Base-by-base conservation (phyloP, 2,888 invertebrate genomes). In the Agrypnus murinus region DNA sequence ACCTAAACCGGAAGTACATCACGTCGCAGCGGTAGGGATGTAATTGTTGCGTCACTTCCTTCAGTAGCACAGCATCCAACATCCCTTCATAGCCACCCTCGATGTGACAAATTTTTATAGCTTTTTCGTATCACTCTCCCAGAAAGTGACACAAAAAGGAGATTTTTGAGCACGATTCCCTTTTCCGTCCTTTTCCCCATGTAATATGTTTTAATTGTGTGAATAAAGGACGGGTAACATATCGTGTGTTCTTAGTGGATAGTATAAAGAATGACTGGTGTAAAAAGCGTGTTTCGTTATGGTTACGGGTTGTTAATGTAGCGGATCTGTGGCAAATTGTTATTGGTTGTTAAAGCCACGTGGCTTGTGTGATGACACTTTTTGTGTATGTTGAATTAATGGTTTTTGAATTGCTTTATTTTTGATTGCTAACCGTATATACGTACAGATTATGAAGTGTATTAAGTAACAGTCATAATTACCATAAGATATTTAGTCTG, bases 281-380 rank as follows among this genome's bases (percentile, higher is more conserved):
- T 53, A 72, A 72, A 72, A 72, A 69, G 68, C 68, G 17, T 50
- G 55, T 77, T 81, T 80, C 81, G 81, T 79, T 80, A 79, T 78
- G 82, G 82, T 80, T 81, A 79, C 82, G 80, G 82, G 81, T 80
- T 81, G 82, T 84, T 84, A 84, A 84, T 83, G 85, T 84, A 82
- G 80, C 83, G 82, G 80, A 81, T 81, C 85, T 83, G 83, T 84
- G 81, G 81, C 84, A 84, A 85, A 85, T 85, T 85, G 84, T 84
- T 84, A 84, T 84, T 83, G 83, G 83, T 81, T 83, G 82, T 84
- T 83, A 83, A 84, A 67, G 84, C 84, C 84, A 84, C 84, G 83
- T 82, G 84, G 82, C 84, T 77, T 65, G 58, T 65, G 58, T 67
- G 77, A 78, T 75, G 81, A 80, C 79, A 81, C 78, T 76, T 66